Evolutionary conservation across 2,888 invertebrate species (phyloP).

Genomic region (Habrosyne pyritoides): DNA sequence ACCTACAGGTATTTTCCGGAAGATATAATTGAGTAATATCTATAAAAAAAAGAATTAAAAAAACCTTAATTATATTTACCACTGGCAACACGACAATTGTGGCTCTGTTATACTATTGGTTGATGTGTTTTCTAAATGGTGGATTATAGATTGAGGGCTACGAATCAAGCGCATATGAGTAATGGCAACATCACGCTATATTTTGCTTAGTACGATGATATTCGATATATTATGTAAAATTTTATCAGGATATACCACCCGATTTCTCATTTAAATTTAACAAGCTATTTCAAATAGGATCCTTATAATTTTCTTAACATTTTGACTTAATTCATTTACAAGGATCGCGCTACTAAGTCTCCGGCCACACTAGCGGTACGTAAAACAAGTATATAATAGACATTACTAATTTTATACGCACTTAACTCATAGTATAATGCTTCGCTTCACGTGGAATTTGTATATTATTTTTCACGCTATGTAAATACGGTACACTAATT

Average conservation of each 20-base stretch:
- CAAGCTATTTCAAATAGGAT: too few relatives aligned
- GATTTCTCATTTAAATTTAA: background rate
- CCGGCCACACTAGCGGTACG: slow-evolving; percentile 1
- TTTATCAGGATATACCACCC: background rate
- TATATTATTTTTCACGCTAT: background rate
- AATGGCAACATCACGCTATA: background rate
- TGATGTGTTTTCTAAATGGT: background rate
- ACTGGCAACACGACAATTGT: too few relatives aligned
- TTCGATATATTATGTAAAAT: background rate
- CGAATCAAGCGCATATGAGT: background rate
- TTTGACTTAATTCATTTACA: background rate
- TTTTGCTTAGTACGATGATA: background rate
- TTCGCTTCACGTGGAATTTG: slow-evolving; percentile 1
- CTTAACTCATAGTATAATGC: background rate
- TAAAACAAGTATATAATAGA: background rate
- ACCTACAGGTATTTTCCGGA: too few relatives aligned
- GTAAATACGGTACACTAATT: background rate
- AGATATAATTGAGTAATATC: too few relatives aligned
- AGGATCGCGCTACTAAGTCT: slow-evolving; percentile 1
- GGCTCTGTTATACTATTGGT: background rate
- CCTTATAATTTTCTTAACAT: background rate
- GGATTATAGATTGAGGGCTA: background rate
- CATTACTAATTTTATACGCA: background rate
- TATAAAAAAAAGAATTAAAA: too few relatives aligned
- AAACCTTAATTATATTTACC: too few relatives aligned